A percentile compares a stretch with the other conserved stretches of the same genome.
Conservation (phyloP, 1,140 invertebrate genomes). For the Mylabris phalerata region DNA sequence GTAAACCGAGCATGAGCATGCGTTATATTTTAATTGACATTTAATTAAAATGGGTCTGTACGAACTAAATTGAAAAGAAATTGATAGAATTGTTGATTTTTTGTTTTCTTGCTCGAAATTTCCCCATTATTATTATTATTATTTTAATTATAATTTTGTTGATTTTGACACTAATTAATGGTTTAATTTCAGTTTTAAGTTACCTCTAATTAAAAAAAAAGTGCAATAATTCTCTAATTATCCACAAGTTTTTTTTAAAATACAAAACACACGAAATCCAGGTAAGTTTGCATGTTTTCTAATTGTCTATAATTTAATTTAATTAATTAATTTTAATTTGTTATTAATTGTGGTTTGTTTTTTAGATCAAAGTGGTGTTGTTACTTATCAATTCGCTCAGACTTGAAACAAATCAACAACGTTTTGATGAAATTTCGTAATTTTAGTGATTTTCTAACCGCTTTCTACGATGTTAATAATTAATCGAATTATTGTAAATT, state of each 20-base stretch:
- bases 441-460: constrained; percentile 6
- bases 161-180: constrained; percentile 32
- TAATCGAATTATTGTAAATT: too few species aligned
- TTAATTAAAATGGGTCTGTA: too few species aligned
- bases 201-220: constrained; percentile 33
- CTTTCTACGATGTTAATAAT: constrained; percentile 1
- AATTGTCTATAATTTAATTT: too few species aligned
- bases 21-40: too few species aligned
- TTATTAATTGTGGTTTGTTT: neutral
- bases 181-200: constrained; percentile 41
- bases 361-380: constrained; percentile 14
- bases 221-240: constrained; percentile 31
- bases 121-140: neutral
- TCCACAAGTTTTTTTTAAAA: neutral
- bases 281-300: constrained; percentile 17
- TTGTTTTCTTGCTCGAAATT: neutral
- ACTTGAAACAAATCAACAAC: constrained; percentile 13
- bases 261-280: neutral
- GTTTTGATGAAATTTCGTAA: neutral
- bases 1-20: too few species aligned
- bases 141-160: constrained; percentile 17
- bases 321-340: neutral
- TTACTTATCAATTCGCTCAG: constrained; percentile 30
- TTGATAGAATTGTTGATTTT: too few species aligned
- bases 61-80: too few species aligned